Conservation (phyloP, 2,113 vertebrate genomes). For the Cebidichthys violaceus region DNA sequence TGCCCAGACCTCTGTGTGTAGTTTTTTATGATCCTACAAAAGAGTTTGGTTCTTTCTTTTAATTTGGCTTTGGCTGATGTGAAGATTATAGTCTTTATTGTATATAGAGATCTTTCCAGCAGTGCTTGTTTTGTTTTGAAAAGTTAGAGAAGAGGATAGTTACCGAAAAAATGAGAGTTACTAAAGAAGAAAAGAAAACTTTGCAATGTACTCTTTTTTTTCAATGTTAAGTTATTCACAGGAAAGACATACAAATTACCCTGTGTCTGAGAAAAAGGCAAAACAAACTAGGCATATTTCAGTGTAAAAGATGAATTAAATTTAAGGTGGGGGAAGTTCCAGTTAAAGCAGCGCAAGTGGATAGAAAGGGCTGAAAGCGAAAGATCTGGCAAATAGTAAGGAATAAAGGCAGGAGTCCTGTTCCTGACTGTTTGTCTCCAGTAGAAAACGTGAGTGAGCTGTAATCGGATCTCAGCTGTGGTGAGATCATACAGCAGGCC, state of each 20-base stretch:
- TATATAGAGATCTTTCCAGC: neutral
- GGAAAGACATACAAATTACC: constrained; percentile 52
- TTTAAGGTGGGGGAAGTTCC: constrained; percentile 5
- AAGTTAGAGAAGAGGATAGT: constrained; percentile 11
- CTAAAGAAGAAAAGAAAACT: constrained; percentile 52
- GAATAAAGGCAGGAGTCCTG: constrained; percentile 43
- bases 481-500: constrained; percentile 78
- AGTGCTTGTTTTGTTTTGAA: constrained; percentile 2
- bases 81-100: constrained; percentile 15
- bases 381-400: constrained; percentile 7
- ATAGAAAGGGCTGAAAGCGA: neutral
- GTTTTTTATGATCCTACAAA: neutral
- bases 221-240: constrained; percentile 71
- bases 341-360: constrained; percentile 14
- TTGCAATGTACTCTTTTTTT: constrained; percentile 73
- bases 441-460: constrained; percentile 75
- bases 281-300: constrained; percentile 24
- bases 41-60: constrained; percentile 1
- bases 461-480: constrained; percentile 78
- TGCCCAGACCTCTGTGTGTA: constrained; percentile 3
- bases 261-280: constrained; percentile 26
- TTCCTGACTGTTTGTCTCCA: constrained; percentile 57
- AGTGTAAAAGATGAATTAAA: neutral
- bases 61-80: neutral
- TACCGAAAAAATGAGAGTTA: constrained; percentile 14